These are phyloP conservation scores for Euwallacea fornicatus DNA, from an alignment of 1,140 invertebrate species.

Conservation along the genomic window DNA sequence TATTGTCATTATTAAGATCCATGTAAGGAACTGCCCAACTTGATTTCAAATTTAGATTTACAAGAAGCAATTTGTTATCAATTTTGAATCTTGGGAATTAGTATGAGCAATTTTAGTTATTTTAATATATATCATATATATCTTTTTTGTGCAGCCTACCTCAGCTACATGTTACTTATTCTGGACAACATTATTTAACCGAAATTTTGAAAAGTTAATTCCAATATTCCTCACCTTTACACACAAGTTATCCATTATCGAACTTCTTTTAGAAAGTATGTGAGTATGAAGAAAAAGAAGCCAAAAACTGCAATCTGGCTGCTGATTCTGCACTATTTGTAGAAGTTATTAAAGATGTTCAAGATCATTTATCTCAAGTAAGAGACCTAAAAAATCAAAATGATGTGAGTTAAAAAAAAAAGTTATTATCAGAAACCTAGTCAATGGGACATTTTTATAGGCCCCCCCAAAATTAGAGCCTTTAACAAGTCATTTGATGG, in stretches of 20 bases:
- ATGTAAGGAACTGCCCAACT: neutral
- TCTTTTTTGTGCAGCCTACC: neutral
- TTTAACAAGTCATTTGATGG: constrained; percentile 62
- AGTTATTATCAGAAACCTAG: constrained; percentile 3
- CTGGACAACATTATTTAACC: neutral
- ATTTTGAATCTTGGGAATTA: neutral
- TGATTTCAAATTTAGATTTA: neutral
- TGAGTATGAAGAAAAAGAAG: constrained; percentile 74
- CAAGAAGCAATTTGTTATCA: neutral
- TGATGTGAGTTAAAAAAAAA: neutral
- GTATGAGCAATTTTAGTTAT: too few species aligned
- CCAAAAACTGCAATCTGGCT: constrained; percentile 63
- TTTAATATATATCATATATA: too few species aligned
- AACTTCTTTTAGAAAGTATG: constrained; percentile 61
- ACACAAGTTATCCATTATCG: constrained; percentile 7
- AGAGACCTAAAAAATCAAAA: constrained; percentile 60
- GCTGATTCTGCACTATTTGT: constrained; percentile 70
- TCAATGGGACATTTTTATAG: neutral
- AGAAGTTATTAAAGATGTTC: constrained; percentile 67
- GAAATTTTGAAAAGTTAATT: neutral
- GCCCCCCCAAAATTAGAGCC: constrained; percentile 50
- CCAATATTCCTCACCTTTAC: neutral
- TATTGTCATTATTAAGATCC: neutral
- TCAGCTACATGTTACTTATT: neutral
- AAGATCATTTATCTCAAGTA: constrained; percentile 66